These are phyloP conservation scores for Triplophysa tibetana DNA, from an alignment of 2,113 vertebrate species.

Conservation along the genomic window DNA sequence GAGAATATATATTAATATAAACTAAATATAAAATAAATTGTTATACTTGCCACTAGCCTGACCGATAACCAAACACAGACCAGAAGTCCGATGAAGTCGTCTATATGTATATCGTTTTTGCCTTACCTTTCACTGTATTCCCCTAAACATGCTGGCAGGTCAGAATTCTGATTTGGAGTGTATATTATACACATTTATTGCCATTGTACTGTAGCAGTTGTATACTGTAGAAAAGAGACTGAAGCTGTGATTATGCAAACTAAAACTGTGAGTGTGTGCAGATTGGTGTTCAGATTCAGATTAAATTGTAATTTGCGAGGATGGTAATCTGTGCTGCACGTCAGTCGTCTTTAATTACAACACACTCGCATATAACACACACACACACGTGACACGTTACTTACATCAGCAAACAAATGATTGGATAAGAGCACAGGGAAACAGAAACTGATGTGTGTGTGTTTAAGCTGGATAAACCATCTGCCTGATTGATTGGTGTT, in stretches of 20 bases:
- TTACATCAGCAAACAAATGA: not conserved
- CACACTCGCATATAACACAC: no score
- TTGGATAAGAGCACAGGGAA: not conserved
- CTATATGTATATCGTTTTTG: no score
- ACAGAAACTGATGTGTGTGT: slow-evolving; percentile 6
- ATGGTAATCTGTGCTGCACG: slow-evolving; percentile 15
- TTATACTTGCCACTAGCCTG: no score
- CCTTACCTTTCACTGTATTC: not conserved
- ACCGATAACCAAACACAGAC: no score
- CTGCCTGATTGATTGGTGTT: slow-evolving; percentile 30
- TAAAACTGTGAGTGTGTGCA: not conserved
- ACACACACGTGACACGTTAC: not conserved
- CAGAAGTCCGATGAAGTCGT: no score
- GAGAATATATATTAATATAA: no score
- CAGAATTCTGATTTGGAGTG: not conserved
- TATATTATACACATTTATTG: not conserved
- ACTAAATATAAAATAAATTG: no score
- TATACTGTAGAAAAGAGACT: no score
- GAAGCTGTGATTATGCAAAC: no score
- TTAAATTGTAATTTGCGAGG: slow-evolving; percentile 2
- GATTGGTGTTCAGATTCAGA: slow-evolving; percentile 7
- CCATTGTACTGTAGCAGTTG: not conserved
- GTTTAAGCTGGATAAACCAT: slow-evolving; percentile 24
- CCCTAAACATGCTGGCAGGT: not conserved
- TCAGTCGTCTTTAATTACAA: not conserved